Percentiles rank a stretch among this genome's conserved stretches.
Evolutionary conservation across 2,113 vertebrate species (phyloP).

Genomic region (Xerus inauris): DNA sequence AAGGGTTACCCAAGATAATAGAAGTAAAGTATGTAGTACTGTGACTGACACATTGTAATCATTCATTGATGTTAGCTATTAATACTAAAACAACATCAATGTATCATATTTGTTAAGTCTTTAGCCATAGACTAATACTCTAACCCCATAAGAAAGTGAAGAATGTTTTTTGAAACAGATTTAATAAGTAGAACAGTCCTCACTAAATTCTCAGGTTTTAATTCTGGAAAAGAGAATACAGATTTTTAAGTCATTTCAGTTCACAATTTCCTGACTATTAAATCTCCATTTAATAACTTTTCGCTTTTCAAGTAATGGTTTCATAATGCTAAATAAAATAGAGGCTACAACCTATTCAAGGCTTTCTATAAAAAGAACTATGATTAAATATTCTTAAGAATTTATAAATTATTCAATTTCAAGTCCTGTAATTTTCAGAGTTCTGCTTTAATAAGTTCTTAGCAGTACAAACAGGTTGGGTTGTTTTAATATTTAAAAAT

Average conservation of each 20-base stretch:
- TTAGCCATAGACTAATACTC: not conserved
- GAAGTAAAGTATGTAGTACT: not conserved
- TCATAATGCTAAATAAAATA: not conserved
- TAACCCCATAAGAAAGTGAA: not conserved
- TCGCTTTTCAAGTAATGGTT: slow-evolving; percentile 25
- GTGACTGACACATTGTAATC: not conserved
- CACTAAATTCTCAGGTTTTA: not conserved
- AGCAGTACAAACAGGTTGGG: not conserved
- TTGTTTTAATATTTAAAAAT: slow-evolving; percentile 43
- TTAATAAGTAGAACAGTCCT: not conserved
- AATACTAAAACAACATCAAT: not conserved
- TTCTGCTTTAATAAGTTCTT: slow-evolving; percentile 30
- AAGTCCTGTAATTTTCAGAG: slow-evolving; percentile 36
- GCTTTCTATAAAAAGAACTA: not conserved
- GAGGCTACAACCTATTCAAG: not conserved
- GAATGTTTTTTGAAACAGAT: not conserved
- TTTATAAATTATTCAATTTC: slow-evolving; percentile 36
- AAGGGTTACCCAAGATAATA: not conserved
- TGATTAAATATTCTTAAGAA: slow-evolving; percentile 42
- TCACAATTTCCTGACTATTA: not conserved
- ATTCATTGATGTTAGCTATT: not conserved
- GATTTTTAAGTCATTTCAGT: slow-evolving; percentile 36
- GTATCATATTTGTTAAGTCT: not conserved
- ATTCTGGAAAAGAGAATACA: not conserved
- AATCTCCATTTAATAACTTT: slow-evolving; percentile 7